Percentiles rank a stretch among this genome's conserved stretches.
phyloP scores from a whole-genome alignment of 2,113 vertebrate genomes.

The Lepisosteus osseus region DNA sequence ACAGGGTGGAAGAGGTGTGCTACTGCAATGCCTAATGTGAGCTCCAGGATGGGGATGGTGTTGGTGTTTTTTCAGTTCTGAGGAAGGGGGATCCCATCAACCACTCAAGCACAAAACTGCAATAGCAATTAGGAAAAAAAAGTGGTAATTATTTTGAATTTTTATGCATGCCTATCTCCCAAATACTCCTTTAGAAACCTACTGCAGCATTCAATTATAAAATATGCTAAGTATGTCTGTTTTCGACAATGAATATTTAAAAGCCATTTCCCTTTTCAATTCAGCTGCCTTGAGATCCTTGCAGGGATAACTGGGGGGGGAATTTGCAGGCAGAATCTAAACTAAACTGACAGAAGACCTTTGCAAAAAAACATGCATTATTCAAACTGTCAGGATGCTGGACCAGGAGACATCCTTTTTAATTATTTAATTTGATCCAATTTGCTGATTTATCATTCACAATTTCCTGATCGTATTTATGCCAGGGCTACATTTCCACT shows the following conservation, averaged over 20 bases:
- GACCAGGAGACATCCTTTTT: background rate
- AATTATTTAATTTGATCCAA: conserved; percentile 26
- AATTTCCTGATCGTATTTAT: conserved; percentile 25
- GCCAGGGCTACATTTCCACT: conserved; percentile 11
- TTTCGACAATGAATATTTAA: background rate
- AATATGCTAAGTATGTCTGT: conserved; percentile 1
- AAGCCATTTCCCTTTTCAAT: background rate
- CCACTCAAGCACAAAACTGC: too few species aligned
- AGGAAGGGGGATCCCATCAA: too few species aligned
- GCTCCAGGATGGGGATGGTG: too few species aligned
- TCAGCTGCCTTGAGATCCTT: background rate
- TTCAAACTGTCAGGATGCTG: conserved; percentile 12
- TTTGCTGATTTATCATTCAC: conserved; percentile 24
- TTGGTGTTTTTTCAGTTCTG: too few species aligned
- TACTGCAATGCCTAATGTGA: too few species aligned
- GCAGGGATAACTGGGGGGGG: background rate
- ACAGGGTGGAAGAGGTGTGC: too few species aligned
- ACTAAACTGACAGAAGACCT: conserved; percentile 16
- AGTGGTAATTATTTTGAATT: too few species aligned
- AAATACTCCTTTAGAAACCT: background rate
- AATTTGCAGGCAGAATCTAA: conserved; percentile 12
- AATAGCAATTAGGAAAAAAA: too few species aligned
- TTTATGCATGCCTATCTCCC: background rate
- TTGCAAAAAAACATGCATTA: conserved; percentile 21
- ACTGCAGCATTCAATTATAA: background rate